phyloP scores from a whole-genome alignment of 2,888 invertebrate genomes.

The Aporophyla nigra region DNA sequence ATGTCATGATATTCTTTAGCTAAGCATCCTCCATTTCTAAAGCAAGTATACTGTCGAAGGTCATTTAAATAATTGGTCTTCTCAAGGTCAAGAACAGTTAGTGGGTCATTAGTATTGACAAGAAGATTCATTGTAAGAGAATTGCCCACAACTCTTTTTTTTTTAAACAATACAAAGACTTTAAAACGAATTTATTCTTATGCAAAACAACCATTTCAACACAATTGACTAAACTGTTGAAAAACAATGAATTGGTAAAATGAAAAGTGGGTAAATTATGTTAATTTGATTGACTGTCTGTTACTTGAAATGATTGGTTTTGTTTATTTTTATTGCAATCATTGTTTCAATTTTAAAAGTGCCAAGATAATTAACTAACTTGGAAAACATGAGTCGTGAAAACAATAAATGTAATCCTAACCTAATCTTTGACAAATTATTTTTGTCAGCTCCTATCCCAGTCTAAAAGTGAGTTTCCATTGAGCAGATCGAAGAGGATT shows the following conservation, averaged over 20 bases:
- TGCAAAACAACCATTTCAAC: constrained; percentile 11
- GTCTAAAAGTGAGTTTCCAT: neutral
- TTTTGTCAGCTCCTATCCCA: too few relatives aligned
- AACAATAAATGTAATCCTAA: neutral
- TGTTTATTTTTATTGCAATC: constrained; percentile 6
- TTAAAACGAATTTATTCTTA: constrained; percentile 21
- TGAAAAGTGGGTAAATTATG: constrained; percentile 9
- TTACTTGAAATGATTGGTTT: neutral
- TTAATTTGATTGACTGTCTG: neutral
- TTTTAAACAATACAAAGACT: constrained; percentile 23
- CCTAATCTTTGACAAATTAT: too few relatives aligned
- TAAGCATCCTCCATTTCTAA: neutral
- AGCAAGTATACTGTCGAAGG: neutral
- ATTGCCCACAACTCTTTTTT: constrained; percentile 22
- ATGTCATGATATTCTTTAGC: neutral
- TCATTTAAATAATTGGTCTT: neutral
- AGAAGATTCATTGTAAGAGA: constrained; percentile 17
- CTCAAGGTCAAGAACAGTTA: constrained; percentile 12
- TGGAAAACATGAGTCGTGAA: neutral
- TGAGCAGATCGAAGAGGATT: neutral
- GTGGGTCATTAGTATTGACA: constrained; percentile 17
- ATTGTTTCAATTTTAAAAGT: neutral
- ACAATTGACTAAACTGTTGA: neutral
- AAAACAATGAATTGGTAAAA: constrained; percentile 31
- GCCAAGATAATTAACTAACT: neutral